A percentile compares a stretch with the other conserved stretches of the same genome.
phyloP scores from a whole-genome alignment of 2,113 vertebrate genomes.

The Miniopterus natalensis region DNA sequence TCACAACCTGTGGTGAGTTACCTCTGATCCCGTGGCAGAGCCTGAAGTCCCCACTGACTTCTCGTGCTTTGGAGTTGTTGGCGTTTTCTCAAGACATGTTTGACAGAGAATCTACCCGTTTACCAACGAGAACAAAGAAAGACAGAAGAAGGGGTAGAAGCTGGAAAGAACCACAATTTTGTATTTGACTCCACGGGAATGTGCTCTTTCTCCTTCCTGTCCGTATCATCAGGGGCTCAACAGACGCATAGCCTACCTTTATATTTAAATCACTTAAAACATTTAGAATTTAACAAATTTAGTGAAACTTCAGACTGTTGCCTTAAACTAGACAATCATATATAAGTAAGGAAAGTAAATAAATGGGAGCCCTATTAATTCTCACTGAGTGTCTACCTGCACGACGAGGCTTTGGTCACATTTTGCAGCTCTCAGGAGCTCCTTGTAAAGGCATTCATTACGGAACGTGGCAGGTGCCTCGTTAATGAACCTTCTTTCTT shows the following conservation, averaged over 20 bases:
- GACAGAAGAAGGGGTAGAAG: background rate
- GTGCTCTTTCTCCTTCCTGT: background rate
- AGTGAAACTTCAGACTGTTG: background rate
- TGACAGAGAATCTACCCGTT: background rate
- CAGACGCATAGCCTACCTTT: background rate
- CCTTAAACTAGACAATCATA: background rate
- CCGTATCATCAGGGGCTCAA: background rate
- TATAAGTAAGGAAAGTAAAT: background rate
- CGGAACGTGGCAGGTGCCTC: background rate
- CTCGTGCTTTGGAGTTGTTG: background rate
- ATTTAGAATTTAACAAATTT: background rate
- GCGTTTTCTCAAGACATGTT: background rate
- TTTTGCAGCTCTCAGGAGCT: background rate
- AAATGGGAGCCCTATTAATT: background rate
- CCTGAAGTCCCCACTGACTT: background rate
- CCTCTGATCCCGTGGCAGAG: background rate
- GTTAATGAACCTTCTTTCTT: conserved; percentile 36
- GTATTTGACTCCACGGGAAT: background rate
- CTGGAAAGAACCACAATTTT: background rate
- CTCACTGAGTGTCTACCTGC: background rate
- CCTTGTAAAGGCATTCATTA: background rate
- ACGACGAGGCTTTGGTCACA: background rate
- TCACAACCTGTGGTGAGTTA: background rate
- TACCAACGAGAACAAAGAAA: background rate
- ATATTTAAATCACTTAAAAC: background rate